phyloP scores from a whole-genome alignment of 2,797 vertebrate species.

The Phataginus tetradactyla region DNA sequence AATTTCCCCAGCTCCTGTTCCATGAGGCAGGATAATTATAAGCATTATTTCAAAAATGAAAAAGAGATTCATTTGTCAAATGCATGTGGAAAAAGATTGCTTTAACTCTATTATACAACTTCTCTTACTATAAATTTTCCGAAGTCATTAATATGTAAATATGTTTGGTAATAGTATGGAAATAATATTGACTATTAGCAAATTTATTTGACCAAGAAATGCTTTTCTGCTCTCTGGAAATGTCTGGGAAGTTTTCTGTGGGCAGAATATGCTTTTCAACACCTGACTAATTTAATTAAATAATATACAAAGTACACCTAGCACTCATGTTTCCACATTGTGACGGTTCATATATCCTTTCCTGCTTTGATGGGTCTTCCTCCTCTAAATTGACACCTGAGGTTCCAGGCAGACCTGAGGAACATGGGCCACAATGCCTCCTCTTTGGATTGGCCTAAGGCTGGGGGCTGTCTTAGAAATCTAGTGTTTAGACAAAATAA shows the following conservation, averaged over 20 bases:
- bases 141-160: neutral
- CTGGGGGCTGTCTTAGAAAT: neutral
- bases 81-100: neutral
- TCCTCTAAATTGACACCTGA: neutral
- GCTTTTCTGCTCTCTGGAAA: neutral
- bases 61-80: neutral
- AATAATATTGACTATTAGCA: neutral
- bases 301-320: neutral
- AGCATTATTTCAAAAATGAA: neutral
- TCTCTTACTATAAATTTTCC: neutral
- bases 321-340: neutral
- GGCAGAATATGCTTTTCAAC: neutral
- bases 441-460: neutral
- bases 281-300: neutral
- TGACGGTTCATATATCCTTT: neutral
- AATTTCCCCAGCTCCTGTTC: neutral
- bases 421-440: rapidly evolving
- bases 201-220: neutral
- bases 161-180: neutral
- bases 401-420: neutral
- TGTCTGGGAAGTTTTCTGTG: neutral
- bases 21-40: neutral
- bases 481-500: neutral
- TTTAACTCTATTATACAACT: neutral
- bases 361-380: neutral